These are phyloP conservation scores for Paguma larvata DNA, from an alignment of 2,797 vertebrate species.

Conservation along the genomic window DNA sequence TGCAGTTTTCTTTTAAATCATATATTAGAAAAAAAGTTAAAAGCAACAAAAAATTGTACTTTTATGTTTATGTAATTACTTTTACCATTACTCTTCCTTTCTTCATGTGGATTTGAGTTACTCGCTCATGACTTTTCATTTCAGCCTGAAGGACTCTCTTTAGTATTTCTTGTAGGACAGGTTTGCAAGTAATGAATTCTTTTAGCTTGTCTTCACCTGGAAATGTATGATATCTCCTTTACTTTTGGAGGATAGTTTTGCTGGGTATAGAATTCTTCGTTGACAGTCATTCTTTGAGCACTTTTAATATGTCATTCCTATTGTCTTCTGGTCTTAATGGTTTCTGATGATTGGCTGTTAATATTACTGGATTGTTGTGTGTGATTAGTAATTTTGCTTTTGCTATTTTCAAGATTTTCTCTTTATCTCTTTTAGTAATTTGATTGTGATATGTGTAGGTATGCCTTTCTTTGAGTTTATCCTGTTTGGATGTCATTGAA, in stretches of 20 bases:
- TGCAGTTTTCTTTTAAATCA: neutral
- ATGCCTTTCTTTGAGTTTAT: neutral
- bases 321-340: neutral
- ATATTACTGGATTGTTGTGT: neutral
- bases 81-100: neutral
- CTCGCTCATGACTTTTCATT: conserved; percentile 1
- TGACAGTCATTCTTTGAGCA: conserved; percentile 5
- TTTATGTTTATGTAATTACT: neutral
- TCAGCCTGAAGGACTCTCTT: neutral
- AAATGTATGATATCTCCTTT: neutral
- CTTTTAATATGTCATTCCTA: neutral
- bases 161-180: neutral
- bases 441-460: neutral
- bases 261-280: conserved; percentile 7
- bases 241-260: conserved; percentile 18
- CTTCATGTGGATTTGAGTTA: neutral
- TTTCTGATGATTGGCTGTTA: neutral
- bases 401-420: neutral
- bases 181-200: neutral
- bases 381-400: neutral
- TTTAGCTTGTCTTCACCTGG: neutral
- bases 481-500: neutral
- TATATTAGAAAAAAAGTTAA: neutral
- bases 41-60: neutral
- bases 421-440: neutral